phyloP scores from a whole-genome alignment of 1,140 invertebrate species.

The Drosophila melanica region DNA sequence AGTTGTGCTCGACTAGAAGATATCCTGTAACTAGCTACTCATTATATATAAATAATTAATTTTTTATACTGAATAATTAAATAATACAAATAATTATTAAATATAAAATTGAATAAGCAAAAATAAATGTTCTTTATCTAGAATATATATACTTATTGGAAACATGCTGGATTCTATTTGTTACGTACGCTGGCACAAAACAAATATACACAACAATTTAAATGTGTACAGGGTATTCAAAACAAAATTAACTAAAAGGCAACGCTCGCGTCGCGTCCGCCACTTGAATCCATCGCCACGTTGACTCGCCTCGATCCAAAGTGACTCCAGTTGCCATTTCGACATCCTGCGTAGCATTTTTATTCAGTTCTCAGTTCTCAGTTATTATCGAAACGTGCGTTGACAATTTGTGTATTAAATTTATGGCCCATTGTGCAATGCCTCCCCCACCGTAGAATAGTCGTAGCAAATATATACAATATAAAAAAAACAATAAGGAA shows the following conservation, averaged over 20 bases:
- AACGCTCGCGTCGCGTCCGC: slow-evolving; percentile 8
- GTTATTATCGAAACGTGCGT: slow-evolving; percentile 68
- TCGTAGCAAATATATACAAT: slow-evolving; percentile 9
- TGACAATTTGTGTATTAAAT: slow-evolving; percentile 62
- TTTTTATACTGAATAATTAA: too few species aligned
- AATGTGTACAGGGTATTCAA: not conserved
- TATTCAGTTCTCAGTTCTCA: slow-evolving; percentile 39
- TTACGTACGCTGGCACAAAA: not conserved
- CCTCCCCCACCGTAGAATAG: slow-evolving; percentile 15
- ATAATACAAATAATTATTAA: too few species aligned
- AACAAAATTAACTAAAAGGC: slow-evolving; percentile 43
- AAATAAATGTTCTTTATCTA: too few species aligned
- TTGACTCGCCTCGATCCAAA: slow-evolving; percentile 5
- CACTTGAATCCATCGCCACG: slow-evolving; percentile 54
- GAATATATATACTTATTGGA: too few species aligned
- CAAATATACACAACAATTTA: not conserved
- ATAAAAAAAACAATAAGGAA: not conserved
- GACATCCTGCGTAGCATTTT: slow-evolving; percentile 52
- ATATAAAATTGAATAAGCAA: too few species aligned
- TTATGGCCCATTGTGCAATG: slow-evolving; percentile 60
- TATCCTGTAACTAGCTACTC: too few species aligned
- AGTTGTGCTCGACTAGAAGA: too few species aligned
- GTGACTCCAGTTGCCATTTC: slow-evolving; percentile 42
- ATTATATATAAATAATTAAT: too few species aligned
- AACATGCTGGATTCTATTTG: too few species aligned